Evolutionary conservation across 2,797 vertebrate genomes (phyloP).

Genomic region (Phoeniculus purpureus): DNA sequence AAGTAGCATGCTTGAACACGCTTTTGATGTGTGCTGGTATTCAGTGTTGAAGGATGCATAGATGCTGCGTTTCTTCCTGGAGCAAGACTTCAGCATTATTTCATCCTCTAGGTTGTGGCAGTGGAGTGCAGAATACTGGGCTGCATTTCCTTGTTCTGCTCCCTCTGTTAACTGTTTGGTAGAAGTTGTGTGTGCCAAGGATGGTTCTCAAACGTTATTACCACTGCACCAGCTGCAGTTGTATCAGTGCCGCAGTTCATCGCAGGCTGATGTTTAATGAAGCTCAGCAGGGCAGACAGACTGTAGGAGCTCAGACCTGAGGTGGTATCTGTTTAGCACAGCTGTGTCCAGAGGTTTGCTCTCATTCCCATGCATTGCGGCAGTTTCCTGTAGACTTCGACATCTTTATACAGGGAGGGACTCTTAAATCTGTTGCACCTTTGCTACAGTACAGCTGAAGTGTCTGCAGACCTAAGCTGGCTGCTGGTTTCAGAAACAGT

Average conservation of each 20-base stretch:
- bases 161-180: neutral
- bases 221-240: neutral
- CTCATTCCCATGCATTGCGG: neutral
- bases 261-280: neutral
- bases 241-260: neutral
- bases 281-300: neutral
- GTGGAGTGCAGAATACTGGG: neutral
- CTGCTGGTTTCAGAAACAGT: neutral
- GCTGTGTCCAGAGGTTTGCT: neutral
- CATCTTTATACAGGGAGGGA: neutral
- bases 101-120: neutral
- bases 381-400: neutral
- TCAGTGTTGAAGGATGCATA: neutral
- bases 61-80: neutral
- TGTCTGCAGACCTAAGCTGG: neutral
- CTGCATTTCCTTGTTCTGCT: neutral
- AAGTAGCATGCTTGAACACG: neutral
- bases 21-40: neutral
- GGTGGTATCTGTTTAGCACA: neutral
- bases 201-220: neutral
- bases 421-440: neutral
- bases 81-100: neutral
- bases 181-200: neutral
- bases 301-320: neutral
- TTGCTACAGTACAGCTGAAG: neutral